phyloP scores from a whole-genome alignment of 1,140 invertebrate species.

The Platyscapa corneri region DNA sequence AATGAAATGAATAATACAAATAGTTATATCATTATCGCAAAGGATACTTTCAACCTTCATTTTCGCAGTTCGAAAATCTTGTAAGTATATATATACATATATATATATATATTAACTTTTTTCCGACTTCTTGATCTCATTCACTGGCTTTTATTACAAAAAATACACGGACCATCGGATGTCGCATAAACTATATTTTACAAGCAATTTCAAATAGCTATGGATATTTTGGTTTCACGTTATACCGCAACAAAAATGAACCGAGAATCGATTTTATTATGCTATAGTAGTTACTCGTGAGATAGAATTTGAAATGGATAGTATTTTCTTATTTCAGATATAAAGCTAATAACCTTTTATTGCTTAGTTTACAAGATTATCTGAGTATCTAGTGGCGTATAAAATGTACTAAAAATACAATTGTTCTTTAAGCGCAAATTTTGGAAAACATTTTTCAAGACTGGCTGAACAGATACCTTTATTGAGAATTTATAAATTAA shows the following conservation, averaged over 20 bases:
- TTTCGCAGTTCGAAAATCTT: neutral
- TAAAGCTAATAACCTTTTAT: constrained; percentile 26
- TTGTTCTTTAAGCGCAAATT: neutral
- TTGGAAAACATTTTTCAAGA: neutral
- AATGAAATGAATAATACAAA: constrained; percentile 40
- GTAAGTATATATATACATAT: neutral
- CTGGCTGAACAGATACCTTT: neutral
- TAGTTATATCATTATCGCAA: constrained; percentile 11
- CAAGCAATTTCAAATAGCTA: constrained; percentile 29
- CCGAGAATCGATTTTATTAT: constrained; percentile 41
- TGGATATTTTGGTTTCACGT: neutral
- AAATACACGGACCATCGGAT: neutral
- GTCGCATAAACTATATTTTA: constrained; percentile 27
- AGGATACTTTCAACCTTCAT: constrained; percentile 12
- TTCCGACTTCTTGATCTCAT: constrained; percentile 3
- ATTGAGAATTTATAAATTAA: too few species aligned
- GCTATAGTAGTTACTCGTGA: neutral
- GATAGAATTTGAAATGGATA: neutral
- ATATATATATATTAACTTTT: neutral
- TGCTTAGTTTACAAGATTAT: constrained; percentile 15
- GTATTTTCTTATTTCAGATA: constrained; percentile 12
- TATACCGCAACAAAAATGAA: constrained; percentile 32
- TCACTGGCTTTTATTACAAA: constrained; percentile 36
- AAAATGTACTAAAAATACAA: neutral
- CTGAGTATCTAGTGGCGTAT: neutral